phyloP scores from a whole-genome alignment of 2,888 invertebrate genomes.

The Metalampra italica region DNA sequence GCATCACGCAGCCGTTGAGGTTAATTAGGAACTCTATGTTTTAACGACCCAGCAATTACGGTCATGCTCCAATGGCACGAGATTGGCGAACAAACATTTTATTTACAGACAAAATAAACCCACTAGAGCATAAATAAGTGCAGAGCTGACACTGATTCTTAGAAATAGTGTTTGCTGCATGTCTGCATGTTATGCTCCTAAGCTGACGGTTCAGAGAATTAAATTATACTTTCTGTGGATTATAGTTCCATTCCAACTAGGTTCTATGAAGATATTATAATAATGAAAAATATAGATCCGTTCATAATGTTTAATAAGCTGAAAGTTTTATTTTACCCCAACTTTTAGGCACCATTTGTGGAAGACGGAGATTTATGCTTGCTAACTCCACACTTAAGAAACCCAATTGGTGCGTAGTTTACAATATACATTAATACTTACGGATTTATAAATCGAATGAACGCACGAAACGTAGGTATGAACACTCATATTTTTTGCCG shows the following conservation, averaged over 20 bases:
- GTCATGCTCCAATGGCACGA: not conserved
- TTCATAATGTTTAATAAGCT: no score
- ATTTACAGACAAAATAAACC: not conserved
- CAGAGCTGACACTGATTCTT: not conserved
- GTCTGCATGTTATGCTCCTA: not conserved
- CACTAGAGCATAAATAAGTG: not conserved
- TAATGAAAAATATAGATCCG: no score
- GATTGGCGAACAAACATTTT: not conserved
- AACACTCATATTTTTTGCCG: not conserved
- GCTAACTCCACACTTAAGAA: not conserved
- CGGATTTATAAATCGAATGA: not conserved
- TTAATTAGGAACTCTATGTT: slow-evolving; percentile 1
- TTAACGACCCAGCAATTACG: not conserved
- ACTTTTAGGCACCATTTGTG: not conserved
- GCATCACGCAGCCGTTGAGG: not conserved
- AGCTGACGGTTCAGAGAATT: not conserved
- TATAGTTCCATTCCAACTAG: no score
- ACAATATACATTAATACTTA: not conserved
- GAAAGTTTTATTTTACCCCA: not conserved
- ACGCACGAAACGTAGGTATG: not conserved
- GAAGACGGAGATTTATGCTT: not conserved
- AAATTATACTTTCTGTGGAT: no score
- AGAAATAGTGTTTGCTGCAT: not conserved
- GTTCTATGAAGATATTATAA: no score
- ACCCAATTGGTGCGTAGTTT: not conserved